phyloP scores from a whole-genome alignment of 2,888 invertebrate genomes.

The Helleia helle region DNA sequence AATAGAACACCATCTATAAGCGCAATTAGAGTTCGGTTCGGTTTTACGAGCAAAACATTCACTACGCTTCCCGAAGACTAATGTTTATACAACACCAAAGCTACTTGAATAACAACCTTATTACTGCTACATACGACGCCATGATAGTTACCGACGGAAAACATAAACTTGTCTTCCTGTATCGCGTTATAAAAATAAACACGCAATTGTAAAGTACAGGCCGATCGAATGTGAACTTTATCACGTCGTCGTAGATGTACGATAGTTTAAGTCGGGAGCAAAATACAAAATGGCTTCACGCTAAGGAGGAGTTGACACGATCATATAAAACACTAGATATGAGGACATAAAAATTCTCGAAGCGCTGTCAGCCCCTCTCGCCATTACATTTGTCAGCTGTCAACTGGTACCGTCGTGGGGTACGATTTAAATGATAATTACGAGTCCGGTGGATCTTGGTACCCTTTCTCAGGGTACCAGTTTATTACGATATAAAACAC shows the following conservation, averaged over 20 bases:
- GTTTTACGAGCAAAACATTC: constrained; percentile 63
- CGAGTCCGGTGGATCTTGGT: constrained; percentile 25
- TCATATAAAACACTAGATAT: constrained; percentile 68
- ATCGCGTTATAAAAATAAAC: constrained; percentile 24
- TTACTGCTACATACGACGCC: constrained; percentile 11
- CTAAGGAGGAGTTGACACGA: constrained; percentile 56
- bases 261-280: neutral
- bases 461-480: constrained; percentile 7
- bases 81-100: constrained; percentile 1
- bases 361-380: constrained; percentile 59
- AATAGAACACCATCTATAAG: constrained; percentile 58
- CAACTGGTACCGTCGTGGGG: constrained; percentile 57
- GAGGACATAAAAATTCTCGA: constrained; percentile 70
- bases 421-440: constrained; percentile 72
- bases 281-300: constrained; percentile 28
- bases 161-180: constrained; percentile 35
- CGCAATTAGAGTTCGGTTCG: constrained; percentile 47
- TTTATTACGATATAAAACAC: constrained; percentile 7
- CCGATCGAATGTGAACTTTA: constrained; percentile 20
- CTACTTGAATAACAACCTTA: constrained; percentile 19
- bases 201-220: constrained; percentile 13
- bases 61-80: constrained; percentile 30
- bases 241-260: constrained; percentile 6
- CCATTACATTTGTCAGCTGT: constrained; percentile 72
- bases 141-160: constrained; percentile 24